Evolutionary conservation across 1,140 invertebrate genomes (phyloP).

Genomic region (Antheraea pernyi): DNA sequence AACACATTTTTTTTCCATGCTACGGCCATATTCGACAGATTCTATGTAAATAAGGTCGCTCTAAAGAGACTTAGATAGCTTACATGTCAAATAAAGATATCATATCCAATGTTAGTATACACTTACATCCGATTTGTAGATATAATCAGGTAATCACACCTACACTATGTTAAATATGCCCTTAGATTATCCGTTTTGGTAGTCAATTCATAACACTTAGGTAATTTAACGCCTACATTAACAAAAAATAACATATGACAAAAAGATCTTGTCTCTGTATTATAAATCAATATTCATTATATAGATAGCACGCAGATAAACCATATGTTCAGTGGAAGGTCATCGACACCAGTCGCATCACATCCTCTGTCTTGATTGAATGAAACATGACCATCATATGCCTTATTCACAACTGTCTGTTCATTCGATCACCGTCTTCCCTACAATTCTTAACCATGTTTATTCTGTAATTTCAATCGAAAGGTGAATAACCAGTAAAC

Average conservation of each 20-base stretch:
- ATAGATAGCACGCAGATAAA: constrained; percentile 10
- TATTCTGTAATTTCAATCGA: constrained; percentile 31
- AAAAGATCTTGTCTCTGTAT: not conserved
- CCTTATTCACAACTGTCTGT: constrained; percentile 8
- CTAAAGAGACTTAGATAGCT: not conserved
- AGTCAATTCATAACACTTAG: not conserved
- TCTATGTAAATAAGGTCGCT: not conserved
- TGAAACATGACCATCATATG: constrained; percentile 34
- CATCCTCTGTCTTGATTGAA: constrained; percentile 58
- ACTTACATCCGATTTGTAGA: not conserved
- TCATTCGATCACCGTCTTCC: constrained; percentile 23
- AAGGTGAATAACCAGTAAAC: constrained; percentile 36
- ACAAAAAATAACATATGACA: not conserved
- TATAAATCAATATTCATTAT: constrained; percentile 1
- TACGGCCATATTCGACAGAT: too few relatives aligned
- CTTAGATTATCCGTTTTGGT: not conserved
- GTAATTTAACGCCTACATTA: constrained; percentile 4
- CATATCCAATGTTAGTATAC: not conserved
- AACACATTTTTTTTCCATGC: too few relatives aligned
- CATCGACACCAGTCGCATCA: constrained; percentile 34
- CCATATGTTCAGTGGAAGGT: constrained; percentile 27
- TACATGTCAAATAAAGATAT: not conserved
- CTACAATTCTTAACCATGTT: constrained; percentile 27
- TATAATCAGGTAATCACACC: not conserved
- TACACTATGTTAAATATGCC: not conserved